Conservation (phyloP, 2,888 invertebrate genomes). For the Tenthredo scrophulariae region DNA sequence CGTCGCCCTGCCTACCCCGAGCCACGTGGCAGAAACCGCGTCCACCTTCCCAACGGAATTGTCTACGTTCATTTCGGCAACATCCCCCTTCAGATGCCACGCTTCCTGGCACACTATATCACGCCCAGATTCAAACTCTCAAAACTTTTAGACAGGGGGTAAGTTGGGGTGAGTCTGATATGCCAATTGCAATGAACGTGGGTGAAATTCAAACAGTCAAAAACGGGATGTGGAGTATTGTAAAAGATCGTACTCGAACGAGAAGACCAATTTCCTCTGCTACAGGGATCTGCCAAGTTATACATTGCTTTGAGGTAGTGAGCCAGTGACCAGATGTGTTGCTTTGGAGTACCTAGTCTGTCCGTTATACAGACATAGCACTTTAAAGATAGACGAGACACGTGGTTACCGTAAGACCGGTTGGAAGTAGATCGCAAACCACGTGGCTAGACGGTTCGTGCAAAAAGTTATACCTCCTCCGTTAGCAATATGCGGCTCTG, state of each 20-base stretch:
- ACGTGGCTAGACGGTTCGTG: constrained; percentile 20
- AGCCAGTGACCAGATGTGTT: not conserved
- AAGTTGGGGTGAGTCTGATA: not conserved
- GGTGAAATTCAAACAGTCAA: not conserved
- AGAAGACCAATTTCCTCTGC: not conserved
- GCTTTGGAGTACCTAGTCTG: not conserved
- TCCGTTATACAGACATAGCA: not conserved
- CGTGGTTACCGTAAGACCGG: not conserved
- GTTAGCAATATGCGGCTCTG: constrained; percentile 75
- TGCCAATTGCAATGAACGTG: not conserved
- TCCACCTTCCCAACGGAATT: not conserved
- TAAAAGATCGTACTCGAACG: no score
- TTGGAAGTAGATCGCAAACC: constrained; percentile 35
- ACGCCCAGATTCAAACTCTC: not conserved
- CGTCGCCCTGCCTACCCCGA: constrained; percentile 45
- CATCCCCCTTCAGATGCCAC: not conserved
- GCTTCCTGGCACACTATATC: not conserved
- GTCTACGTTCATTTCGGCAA: not conserved
- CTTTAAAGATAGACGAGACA: constrained; percentile 6
- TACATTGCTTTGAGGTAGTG: not conserved
- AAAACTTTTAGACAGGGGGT: not conserved
- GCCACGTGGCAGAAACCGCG: constrained; percentile 26
- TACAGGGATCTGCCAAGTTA: not conserved
- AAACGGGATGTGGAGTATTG: no score
- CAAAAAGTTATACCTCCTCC: constrained; percentile 68